Evolutionary conservation across 2,113 vertebrate genomes (phyloP), one percentile per base, ranked within the genome.

Genomic region (Pteropus alecto): DNA sequence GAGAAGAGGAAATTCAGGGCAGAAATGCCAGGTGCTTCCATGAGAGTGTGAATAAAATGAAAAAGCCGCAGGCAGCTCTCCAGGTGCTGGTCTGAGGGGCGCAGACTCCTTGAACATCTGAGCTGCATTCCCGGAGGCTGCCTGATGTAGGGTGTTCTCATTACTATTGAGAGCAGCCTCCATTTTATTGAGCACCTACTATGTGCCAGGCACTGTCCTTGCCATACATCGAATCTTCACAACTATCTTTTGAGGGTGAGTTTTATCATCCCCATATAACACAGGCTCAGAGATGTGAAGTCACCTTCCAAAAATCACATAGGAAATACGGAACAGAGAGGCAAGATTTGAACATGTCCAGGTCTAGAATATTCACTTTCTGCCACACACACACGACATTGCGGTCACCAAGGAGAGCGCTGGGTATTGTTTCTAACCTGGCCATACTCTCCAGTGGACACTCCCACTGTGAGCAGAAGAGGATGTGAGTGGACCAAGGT

Each of bases 1-100:
- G 9, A 38, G 61, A 56, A 30, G 43, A 48, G 5, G 38, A 41
- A 58, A 24, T 19, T 54, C 76, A 30, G 35, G 51, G 83, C 63
- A 58, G 70, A 91, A 56, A 51, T 18, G 10, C 56, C 15, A 24
- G 0, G 24, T 21, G 67, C 30, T 81, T 48, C 30, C 22, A 0
- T 0, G 1, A 3, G 35, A 26, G 2, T 16, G 43, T 4, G 16
- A 11, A 21, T 13, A 5, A 30, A 7, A 13, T 0, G 5, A 58
- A 67, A 43, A 10, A 24, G 61, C 54, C n/a, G 3, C 6, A 3
- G 73, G 48, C 12, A 9, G 73, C 60, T 70, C 26, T 83, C 26
- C 30, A 33, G 79, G 12, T 3, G 46, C 82, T 6, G 6, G 14
- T 35, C 38, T 22, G 67, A 19, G 15, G 11, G 51, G 15, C 3